Conservation (phyloP, 2,888 invertebrate genomes). For the Catocala sponsa region DNA sequence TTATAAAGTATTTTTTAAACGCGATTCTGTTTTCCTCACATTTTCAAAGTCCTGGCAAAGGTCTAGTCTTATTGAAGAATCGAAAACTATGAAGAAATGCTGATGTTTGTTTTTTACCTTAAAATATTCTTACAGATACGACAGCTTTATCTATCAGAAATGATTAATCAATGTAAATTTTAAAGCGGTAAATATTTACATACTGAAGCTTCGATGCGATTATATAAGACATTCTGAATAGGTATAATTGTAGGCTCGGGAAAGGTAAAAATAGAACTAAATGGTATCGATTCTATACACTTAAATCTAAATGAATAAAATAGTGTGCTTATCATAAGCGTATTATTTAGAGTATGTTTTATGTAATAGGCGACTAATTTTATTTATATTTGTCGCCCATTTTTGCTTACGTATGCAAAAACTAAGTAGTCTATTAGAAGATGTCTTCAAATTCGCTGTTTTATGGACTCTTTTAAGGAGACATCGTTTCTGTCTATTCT, state of each 20-base stretch:
- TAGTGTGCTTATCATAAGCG: too few species aligned
- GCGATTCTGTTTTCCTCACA: not conserved
- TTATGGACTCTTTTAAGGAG: too few species aligned
- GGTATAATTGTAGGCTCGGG: not conserved
- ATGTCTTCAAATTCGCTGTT: too few species aligned
- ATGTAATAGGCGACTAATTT: too few species aligned
- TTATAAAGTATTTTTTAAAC: not conserved
- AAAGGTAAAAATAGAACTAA: too few species aligned
- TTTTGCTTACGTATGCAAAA: too few species aligned
- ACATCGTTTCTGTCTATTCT: too few species aligned
- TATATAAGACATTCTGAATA: not conserved
- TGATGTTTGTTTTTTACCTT: slow-evolving; percentile 25
- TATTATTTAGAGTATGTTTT: too few species aligned
- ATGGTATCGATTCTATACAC: not conserved
- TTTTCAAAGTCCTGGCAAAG: not conserved
- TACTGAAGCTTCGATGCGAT: slow-evolving; percentile 13
- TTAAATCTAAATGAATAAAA: too few species aligned
- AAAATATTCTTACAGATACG: slow-evolving; percentile 19
- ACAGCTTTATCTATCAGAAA: slow-evolving; percentile 23
- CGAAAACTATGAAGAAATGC: slow-evolving; percentile 8
- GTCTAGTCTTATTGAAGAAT: slow-evolving; percentile 3
- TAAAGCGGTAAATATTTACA: slow-evolving; percentile 34
- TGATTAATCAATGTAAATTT: slow-evolving; percentile 31
- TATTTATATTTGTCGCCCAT: too few species aligned
- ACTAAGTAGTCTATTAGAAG: too few species aligned